Conservation (phyloP, 2,888 invertebrate species). For the Yponomeuta sedellus region DNA sequence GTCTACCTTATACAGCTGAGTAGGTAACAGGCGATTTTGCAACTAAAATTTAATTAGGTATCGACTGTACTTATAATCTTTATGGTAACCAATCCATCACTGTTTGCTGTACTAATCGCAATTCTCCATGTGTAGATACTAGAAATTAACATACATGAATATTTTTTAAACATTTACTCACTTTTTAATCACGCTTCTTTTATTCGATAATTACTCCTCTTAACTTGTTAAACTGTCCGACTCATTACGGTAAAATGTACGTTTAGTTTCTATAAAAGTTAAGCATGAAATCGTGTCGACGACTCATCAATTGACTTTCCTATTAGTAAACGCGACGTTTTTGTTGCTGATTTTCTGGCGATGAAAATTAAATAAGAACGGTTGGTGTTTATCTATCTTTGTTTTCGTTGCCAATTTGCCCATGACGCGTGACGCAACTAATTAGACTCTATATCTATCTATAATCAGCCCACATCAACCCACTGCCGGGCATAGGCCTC, state of each 20-base stretch:
- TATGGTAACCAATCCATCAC: too few species aligned
- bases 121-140: neutral
- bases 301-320: neutral
- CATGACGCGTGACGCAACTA: too few species aligned
- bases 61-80: too few species aligned
- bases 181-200: neutral
- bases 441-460: too few species aligned
- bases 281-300: neutral
- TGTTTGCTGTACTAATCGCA: neutral
- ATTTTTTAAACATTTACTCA: neutral
- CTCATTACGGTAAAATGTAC: neutral
- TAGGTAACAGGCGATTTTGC: too few species aligned
- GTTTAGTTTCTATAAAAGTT: neutral
- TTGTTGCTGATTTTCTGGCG: neutral
- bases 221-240: neutral
- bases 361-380: too few species aligned
- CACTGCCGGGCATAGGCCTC: too few species aligned
- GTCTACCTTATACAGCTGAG: too few species aligned
- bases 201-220: neutral
- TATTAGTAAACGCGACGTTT: neutral
- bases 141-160: neutral
- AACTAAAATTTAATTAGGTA: too few species aligned
- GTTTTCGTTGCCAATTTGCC: too few species aligned
- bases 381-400: too few species aligned
- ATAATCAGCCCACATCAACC: too few species aligned